phyloP scores from a whole-genome alignment of 92 coral and sea anemone species.

The Virgularia gustaviana region DNA sequence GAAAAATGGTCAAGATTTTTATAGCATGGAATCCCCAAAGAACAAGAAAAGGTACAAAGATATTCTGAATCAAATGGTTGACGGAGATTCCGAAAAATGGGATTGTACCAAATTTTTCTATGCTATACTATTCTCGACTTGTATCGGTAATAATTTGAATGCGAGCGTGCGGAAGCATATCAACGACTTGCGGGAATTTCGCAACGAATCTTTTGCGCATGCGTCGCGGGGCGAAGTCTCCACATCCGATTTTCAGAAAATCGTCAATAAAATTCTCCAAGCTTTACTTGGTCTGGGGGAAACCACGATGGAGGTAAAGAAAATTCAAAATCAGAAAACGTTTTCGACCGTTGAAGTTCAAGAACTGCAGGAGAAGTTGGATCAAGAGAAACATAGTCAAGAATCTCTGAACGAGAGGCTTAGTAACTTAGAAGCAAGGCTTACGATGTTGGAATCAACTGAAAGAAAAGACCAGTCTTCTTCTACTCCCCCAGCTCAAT shows the following conservation, averaged over 20 bases:
- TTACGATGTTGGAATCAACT: background rate
- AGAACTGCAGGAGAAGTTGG: constrained; percentile 6
- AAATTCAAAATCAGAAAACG: constrained; percentile 20
- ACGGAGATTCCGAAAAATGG: constrained; percentile 15
- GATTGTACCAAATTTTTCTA: constrained; percentile 43
- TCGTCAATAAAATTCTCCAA: constrained; percentile 21
- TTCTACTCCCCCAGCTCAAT: background rate
- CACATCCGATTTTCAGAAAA: constrained; percentile 14
- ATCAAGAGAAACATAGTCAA: constrained; percentile 3
- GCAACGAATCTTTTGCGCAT: constrained; percentile 32
- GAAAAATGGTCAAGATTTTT: constrained; percentile 30
- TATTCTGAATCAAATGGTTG: constrained; percentile 1
- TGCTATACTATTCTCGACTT: constrained; percentile 45
- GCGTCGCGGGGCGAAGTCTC: constrained; percentile 27
- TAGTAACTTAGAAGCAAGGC: constrained; percentile 13
- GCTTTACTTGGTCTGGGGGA: constrained; percentile 4
- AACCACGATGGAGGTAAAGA: constrained; percentile 7
- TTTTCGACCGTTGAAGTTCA: constrained; percentile 26
- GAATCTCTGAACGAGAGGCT: background rate
- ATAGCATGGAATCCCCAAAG: constrained; percentile 3
- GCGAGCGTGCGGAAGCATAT: background rate
- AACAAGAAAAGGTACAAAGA: constrained; percentile 9
- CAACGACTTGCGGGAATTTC: constrained; percentile 19
- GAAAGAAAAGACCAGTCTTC: background rate
- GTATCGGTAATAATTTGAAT: constrained; percentile 37